phyloP scores from a whole-genome alignment of 2,888 invertebrate genomes.

The Palloptera scutellata region DNA sequence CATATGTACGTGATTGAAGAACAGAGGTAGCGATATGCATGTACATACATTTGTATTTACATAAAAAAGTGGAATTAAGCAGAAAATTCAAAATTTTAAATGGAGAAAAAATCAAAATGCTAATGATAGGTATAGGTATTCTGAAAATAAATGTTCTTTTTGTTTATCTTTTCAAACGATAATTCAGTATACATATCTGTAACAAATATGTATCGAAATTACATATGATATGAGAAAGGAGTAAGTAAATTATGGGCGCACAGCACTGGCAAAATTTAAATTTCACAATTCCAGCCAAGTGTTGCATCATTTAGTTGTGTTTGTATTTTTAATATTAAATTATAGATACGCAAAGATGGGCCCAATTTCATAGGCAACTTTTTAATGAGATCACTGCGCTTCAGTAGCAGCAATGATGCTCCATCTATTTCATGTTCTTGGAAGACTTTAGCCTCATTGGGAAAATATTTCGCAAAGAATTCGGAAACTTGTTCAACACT shows the following conservation, averaged over 20 bases:
- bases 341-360: conserved; percentile 85
- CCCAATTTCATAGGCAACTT: conserved; percentile 85
- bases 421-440: conserved; percentile 93
- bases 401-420: conserved; percentile 82
- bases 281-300: conserved; percentile 51
- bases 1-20: no score
- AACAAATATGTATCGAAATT: background rate
- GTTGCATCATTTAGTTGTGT: conserved; percentile 73
- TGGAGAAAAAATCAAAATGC: no score
- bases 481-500: conserved; percentile 81
- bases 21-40: no score
- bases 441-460: conserved; percentile 81
- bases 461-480: conserved; percentile 80
- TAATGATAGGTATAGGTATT: no score
- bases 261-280: conserved; percentile 40
- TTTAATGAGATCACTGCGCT: conserved; percentile 82
- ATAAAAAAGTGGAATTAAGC: no score
- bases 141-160: no score
- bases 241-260: background rate
- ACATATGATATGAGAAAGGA: background rate
- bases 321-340: conserved; percentile 83
- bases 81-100: no score
- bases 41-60: no score
- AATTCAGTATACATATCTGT: no score
- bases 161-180: no score